These are phyloP conservation scores for Pseudocheirus occidentalis DNA, from an alignment of 2,797 vertebrate species.

Conservation along the genomic window DNA sequence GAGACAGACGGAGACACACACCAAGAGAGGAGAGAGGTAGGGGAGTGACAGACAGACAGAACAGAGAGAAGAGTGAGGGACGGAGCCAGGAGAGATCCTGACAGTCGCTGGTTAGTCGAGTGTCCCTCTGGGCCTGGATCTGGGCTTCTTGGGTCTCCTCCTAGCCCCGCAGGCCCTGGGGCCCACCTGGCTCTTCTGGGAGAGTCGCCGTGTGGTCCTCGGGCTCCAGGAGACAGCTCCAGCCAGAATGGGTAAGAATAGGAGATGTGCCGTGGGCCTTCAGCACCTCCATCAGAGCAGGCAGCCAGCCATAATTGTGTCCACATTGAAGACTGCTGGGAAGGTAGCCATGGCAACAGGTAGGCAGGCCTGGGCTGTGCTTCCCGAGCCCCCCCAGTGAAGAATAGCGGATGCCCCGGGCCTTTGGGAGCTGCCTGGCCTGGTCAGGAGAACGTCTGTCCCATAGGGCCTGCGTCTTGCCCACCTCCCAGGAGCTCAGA, in stretches of 20 bases:
- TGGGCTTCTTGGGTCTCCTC: not conserved
- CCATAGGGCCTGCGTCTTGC: not conserved
- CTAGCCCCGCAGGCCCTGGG: not conserved
- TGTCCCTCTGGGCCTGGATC: not conserved
- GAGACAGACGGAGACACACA: no score
- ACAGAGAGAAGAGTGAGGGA: no score
- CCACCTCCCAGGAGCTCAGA: not conserved
- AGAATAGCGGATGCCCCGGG: not conserved
- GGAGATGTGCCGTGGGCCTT: slow-evolving; percentile 35
- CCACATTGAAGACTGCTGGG: slow-evolving; percentile 57
- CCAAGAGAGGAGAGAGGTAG: not conserved
- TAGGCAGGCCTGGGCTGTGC: slow-evolving; percentile 25
- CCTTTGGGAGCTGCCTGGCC: slow-evolving; percentile 49
- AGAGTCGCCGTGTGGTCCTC: slow-evolving; percentile 41
- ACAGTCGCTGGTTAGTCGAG: not conserved
- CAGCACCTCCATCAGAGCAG: slow-evolving; percentile 58
- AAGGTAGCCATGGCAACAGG: slow-evolving; percentile 36
- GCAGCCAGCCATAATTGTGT: slow-evolving; percentile 56
- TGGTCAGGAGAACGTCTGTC: not conserved
- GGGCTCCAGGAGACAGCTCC: not conserved
- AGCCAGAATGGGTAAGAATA: not conserved
- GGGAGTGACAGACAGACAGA: no score
- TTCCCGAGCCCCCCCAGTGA: not conserved
- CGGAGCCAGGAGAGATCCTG: not conserved
- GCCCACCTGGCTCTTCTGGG: not conserved